Evolutionary conservation across 2,888 invertebrate species (phyloP).

Genomic region (Apamea sordens): DNA sequence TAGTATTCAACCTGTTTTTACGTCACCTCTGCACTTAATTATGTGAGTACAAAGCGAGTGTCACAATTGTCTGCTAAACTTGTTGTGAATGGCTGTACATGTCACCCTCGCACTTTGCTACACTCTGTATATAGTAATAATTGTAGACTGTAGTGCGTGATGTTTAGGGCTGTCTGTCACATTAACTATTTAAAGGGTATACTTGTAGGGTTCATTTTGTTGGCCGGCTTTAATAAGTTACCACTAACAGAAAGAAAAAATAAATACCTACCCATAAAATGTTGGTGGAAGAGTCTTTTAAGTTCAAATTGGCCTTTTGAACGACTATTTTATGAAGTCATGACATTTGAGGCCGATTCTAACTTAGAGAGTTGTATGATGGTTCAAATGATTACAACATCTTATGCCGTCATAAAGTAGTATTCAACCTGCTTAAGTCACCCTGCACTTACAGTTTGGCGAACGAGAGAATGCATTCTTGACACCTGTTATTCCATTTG

Average conservation of each 20-base stretch:
- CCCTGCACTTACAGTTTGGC: conserved; percentile 18
- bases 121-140: conserved; percentile 31
- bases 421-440: conserved; percentile 23
- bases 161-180: conserved; percentile 40
- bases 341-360: background rate
- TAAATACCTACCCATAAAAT: no score
- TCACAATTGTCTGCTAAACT: conserved; percentile 41
- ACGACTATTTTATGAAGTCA: background rate
- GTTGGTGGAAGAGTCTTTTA: background rate
- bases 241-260: background rate
- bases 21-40: conserved; percentile 42
- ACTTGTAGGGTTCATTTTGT: conserved; percentile 7
- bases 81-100: conserved; percentile 43
- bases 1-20: conserved; percentile 24
- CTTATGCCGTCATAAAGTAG: conserved; percentile 14
- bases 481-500: no score
- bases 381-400: background rate
- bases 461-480: no score
- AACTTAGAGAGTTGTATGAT: background rate
- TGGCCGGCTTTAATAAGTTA: conserved; percentile 7
- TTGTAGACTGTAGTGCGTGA: conserved; percentile 32
- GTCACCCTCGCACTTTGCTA: conserved; percentile 32
- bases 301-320: background rate
- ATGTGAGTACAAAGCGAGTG: conserved; percentile 49
- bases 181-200: conserved; percentile 35